phyloP scores from a whole-genome alignment of 2,797 vertebrate species.

The Gallinago stenura region DNA sequence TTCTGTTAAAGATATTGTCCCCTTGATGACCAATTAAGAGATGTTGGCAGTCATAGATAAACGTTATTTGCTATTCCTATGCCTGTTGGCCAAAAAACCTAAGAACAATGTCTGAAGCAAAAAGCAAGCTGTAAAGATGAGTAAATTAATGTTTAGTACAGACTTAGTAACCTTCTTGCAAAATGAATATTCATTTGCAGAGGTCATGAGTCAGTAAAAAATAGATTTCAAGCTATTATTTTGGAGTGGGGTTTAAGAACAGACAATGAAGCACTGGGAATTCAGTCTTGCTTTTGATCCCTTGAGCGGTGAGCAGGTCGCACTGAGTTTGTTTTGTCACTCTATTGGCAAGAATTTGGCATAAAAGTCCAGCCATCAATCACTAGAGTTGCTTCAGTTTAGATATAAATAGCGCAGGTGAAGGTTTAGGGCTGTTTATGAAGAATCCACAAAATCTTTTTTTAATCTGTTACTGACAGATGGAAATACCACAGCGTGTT shows the following conservation, averaged over 20 bases:
- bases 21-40: not conserved
- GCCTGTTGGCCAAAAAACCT: not conserved
- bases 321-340: not conserved
- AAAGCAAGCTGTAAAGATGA: not conserved
- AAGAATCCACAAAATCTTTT: constrained; percentile 40
- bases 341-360: not conserved
- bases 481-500: constrained; percentile 41
- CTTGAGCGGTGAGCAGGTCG: not conserved
- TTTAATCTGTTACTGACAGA: constrained; percentile 56
- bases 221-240: not conserved
- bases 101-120: not conserved
- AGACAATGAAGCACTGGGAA: not conserved
- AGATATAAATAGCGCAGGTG: constrained; percentile 37
- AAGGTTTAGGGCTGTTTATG: constrained; percentile 31
- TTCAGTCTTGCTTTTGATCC: not conserved
- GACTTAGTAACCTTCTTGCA: not conserved
- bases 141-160: not conserved
- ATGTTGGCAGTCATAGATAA: not conserved
- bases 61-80: not conserved
- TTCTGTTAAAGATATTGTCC: not conserved
- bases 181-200: not conserved
- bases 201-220: not conserved
- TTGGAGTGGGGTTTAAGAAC: not conserved
- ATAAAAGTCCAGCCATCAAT: not conserved
- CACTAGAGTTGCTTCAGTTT: constrained; percentile 29